Conservation (phyloP, 2,888 invertebrate species). For the Pasiphila rectangulata region DNA sequence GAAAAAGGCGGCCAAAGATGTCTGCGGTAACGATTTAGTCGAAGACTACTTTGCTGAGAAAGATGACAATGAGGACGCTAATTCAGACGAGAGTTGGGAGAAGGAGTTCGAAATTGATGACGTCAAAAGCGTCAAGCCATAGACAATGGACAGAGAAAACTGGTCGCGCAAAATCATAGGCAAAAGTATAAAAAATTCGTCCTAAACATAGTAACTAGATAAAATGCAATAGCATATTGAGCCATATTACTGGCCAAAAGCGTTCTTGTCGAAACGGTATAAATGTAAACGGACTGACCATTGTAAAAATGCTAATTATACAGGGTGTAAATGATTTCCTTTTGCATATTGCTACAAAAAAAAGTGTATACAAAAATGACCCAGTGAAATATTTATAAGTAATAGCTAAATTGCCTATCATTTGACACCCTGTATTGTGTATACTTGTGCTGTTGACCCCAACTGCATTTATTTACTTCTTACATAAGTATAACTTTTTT, state of each 20-base stretch:
- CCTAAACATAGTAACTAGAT: too few species aligned
- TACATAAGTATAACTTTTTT: conserved; percentile 23
- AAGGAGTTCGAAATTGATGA: conserved; percentile 82
- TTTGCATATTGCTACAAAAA: too few species aligned
- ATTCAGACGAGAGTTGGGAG: conserved; percentile 82
- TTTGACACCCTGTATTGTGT: conserved; percentile 24
- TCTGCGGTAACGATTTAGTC: conserved; percentile 72
- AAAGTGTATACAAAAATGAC: too few species aligned
- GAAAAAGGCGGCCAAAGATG: conserved; percentile 63
- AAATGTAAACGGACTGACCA: conserved; percentile 1
- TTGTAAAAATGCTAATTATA: too few species aligned
- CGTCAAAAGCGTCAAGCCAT: conserved; percentile 57
- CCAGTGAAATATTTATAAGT: neutral
- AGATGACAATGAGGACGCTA: conserved; percentile 71
- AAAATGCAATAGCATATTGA: too few species aligned
- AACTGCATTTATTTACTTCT: conserved; percentile 44
- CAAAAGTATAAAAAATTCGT: too few species aligned
- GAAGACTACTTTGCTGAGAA: conserved; percentile 79
- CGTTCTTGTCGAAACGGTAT: too few species aligned
- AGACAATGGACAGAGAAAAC: conserved; percentile 22
- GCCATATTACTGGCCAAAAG: too few species aligned
- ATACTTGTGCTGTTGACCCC: conserved; percentile 7
- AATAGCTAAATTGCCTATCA: neutral
- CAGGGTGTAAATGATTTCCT: too few species aligned
- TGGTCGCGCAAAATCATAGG: conserved; percentile 18